Base-by-base conservation (phyloP, 2,888 invertebrate species). In the Sturmia bella region DNA sequence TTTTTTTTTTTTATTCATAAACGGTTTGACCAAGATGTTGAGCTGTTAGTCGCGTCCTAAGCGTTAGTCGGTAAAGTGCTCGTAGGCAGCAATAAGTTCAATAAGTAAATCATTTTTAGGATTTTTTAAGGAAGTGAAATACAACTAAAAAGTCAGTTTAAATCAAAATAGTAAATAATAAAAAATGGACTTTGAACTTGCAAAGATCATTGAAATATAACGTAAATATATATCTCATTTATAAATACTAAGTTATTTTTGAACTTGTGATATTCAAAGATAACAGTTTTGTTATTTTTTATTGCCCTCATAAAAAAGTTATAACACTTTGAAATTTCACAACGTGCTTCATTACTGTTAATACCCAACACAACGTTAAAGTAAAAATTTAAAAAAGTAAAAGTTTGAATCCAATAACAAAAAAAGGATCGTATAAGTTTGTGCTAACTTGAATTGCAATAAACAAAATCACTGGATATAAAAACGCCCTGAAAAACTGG, bases 1-100 rank as follows among this genome's bases (percentile, higher is more conserved):
- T 59, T 64, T 63, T n/a, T 15, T 61, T 74, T 59, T 64, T 63
- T n/a, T 15, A 66, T 68, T 69, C 69, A 80, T 69, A 80, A 78
- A 82, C 59, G 19, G 32, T 54, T 75, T 69, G 59, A n/a, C 45
- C 15, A 78, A 74, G 57, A 45, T 59, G 59, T 59, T 48, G 37
- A 66, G 39, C 78, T 54, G 64, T 78, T 75, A 82, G 82, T 82
- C 74, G 78, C 52, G 48, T 70, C 52, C 70, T 75, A 64, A 82
- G n/a, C 78, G 78, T 75, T 78, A 78, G 70, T 66, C 82, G 66
- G 69, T 75, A 48, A 39, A 70, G 82, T 50, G 45, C 69, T 73
- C 50, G 45, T 63, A 32, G 24, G 32, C 27, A 57, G 45, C 11
- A 50, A 32, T 3, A 43, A 43, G 15, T 43, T 6, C 27, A 39